Base-by-base conservation (phyloP, 2,888 invertebrate genomes). In the Lottia gigantea region DNA sequence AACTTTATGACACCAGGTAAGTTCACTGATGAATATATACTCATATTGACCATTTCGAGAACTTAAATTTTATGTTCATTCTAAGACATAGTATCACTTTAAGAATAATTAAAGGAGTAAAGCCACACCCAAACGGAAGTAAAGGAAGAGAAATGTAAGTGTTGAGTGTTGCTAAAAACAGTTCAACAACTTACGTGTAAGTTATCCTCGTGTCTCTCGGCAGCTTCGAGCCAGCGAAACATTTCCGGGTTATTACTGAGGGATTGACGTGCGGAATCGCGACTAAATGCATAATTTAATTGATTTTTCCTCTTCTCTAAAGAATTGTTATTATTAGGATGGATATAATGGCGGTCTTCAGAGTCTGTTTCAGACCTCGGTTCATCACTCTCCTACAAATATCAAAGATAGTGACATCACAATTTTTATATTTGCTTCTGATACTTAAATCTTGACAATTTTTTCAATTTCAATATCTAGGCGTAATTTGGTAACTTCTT, bases 221-320 rank as follows among this genome's bases (percentile, higher is more conserved):
- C 86, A 23, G 95, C 95, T 85, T 95, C 95, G 79, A 94, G 91
- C 95, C 95, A 96, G 74, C 86, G 85, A 66, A 80, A 84, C 80
- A 88, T 87, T 68, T 86, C 91, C 86, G 92, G 92, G 62, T 91
- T 91, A 82, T 93, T 93, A 63, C 94, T 91, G 93, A 95, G 95
- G 1, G 95, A 95, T 62, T 95, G 90, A 25, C 95, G 90, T 85
- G 93, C 93, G 72, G 90, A 92, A 88, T 91, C 92, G 49, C 92
- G 87, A 12, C 87, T 86, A 75, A 90, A 89, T 19, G 85, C 23
- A 40, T 40, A 40, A 14, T 55, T 55, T 23, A 64, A 46, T 11
- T 63, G 40, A 45, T 67, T 71, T 64, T 72, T 72, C 67, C 70
- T 74, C 65, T 68, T 74, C 49, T 76, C 76, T 40, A 76, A 66